Conservation (phyloP, 1,140 invertebrate species). For the Macrobrachium nipponense region DNA sequence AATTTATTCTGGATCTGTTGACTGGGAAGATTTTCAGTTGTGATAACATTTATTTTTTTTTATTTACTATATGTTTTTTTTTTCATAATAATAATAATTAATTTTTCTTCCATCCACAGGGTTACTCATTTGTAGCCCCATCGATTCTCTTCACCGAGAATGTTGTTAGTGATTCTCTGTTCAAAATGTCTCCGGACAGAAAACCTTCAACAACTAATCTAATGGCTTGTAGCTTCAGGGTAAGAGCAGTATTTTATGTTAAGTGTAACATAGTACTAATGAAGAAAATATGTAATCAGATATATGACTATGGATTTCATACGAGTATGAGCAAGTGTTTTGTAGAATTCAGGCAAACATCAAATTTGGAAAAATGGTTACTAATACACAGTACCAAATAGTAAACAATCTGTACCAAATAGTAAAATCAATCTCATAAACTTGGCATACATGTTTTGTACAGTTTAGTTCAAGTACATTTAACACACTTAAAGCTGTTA, state of each 20-base stretch:
- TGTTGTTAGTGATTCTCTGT: conserved; percentile 80
- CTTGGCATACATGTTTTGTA: no score
- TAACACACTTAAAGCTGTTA: no score
- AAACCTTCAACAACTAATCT: conserved; percentile 70
- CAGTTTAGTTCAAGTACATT: no score
- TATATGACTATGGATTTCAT: background rate
- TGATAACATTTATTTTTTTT: background rate
- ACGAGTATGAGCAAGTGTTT: no score
- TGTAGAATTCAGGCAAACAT: no score
- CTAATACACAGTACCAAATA: no score
- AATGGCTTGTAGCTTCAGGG: conserved; percentile 72
- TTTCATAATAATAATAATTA: conserved; percentile 64
- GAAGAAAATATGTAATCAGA: no score
- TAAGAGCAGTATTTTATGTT: conserved; percentile 65
- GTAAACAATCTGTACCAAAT: no score
- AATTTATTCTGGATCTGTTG: no score
- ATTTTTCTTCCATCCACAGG: conserved; percentile 68
- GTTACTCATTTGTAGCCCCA: conserved; percentile 96
- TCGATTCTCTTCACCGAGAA: conserved; percentile 90
- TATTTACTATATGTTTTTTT: conserved; percentile 63
- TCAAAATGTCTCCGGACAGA: conserved; percentile 70
- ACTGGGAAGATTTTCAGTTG: background rate
- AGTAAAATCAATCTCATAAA: no score
- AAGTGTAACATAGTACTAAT: no score
- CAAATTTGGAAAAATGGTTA: no score